A percentile compares a stretch with the other conserved stretches of the same genome.
These are phyloP conservation scores for Lagria hirta DNA, from an alignment of 2,888 invertebrate species.

Conservation along the genomic window DNA sequence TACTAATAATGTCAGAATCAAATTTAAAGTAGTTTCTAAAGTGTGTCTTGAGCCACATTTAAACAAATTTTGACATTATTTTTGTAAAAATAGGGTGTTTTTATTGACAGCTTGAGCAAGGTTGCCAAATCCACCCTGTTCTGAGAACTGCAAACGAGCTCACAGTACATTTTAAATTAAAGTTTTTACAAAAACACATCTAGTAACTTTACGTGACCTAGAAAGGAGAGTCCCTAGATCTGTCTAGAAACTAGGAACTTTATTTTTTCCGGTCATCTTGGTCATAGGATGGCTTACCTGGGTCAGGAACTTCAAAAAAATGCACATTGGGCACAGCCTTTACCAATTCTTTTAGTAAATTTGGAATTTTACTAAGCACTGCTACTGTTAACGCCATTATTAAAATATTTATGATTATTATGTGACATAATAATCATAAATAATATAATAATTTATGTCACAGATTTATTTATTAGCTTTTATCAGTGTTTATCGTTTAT, in stretches of 20 bases:
- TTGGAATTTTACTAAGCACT: slow-evolving; percentile 15
- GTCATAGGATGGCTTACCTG: slow-evolving; percentile 9
- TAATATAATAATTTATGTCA: too few species aligned
- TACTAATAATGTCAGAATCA: too few species aligned
- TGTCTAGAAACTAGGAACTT: not conserved
- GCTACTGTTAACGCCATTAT: slow-evolving; percentile 5
- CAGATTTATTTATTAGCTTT: too few species aligned
- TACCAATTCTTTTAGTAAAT: slow-evolving; percentile 15
- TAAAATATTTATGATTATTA: too few species aligned
- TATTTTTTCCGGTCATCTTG: not conserved
- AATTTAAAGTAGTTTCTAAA: too few species aligned
- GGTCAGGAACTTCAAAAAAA: slow-evolving; percentile 17
- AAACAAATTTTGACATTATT: too few species aligned
- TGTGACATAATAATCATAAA: too few species aligned
- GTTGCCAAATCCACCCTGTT: not conserved
- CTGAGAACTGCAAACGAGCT: too few species aligned
- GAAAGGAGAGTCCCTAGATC: too few species aligned
- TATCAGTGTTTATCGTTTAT: too few species aligned
- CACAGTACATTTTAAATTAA: not conserved
- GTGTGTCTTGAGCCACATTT: not conserved
- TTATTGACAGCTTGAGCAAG: not conserved
- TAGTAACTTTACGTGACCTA: too few species aligned
- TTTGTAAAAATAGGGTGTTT: too few species aligned
- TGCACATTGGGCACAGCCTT: slow-evolving; percentile 14
- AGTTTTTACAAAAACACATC: not conserved